Base-by-base conservation (phyloP, 2,113 vertebrate genomes). In the Nibea coibor region DNA sequence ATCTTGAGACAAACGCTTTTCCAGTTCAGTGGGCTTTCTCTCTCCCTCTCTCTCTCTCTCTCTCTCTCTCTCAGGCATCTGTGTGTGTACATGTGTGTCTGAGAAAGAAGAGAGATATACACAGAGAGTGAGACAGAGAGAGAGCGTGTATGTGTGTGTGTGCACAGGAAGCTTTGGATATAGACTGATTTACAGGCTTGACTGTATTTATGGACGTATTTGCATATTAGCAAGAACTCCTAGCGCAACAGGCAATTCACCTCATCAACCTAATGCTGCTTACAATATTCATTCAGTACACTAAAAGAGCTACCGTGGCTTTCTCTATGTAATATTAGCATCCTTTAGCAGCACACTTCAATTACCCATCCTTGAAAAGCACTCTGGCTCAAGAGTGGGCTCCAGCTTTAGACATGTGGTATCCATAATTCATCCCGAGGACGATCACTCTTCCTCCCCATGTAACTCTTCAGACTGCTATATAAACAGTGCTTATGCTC, bases 1-100 rank as follows among this genome's bases (percentile, higher is more conserved):
- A 94, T 95, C 93, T 95, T 84, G 80, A 95, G 90, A 95, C 89
- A 91, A 93, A 94, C 50, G 94, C 83, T 94, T 93, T 93, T 92
- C 91, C 84, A 89, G 87, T 93, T 95, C 86, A 91, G 83, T 71
- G 85, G 88, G 92, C 83, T 95, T 91, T 92, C 82, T 85, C 84
- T 88, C 65, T 70, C 78, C 58, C 79, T 64, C 82, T 87, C 67
- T 79, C 51, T 62, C 79, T 64, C 82, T 86, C 67, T 79, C 51
- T 62, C 79, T 64, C 82, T 62, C 79, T 64, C 82, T 87, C 67
- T 79, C 47, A 78, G 82, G 82, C 75, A 80, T 88, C 75, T 89
- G 88, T 86, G 86, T 75, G 75, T 84, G 83, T 87, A 66, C 68
- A 83, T 91, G 85, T 88, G 83, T 79, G 84, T 84, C 72, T 87